Percentiles rank a stretch among this genome's conserved stretches.
Evolutionary conservation across 2,113 vertebrate genomes (phyloP).

Genomic region (Nothoprocta perdicaria): DNA sequence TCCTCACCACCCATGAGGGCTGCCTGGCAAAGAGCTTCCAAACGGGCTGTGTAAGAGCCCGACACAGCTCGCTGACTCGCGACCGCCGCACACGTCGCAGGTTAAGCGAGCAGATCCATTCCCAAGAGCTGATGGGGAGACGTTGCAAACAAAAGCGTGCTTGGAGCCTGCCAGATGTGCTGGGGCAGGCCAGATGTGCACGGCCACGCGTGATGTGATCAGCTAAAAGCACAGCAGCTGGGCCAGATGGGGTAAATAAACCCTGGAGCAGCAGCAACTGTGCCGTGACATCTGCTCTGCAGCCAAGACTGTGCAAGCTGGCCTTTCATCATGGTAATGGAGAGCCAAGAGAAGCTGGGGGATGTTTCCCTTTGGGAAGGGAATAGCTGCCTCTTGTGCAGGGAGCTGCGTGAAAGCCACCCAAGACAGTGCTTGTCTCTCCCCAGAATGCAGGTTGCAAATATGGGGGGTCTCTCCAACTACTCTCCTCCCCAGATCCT

Average conservation of each 20-base stretch:
- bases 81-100: not conserved
- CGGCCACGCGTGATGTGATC: not conserved
- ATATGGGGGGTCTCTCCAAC: rapidly evolving
- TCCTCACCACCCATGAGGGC: not conserved
- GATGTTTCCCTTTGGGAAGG: not conserved
- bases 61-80: not conserved
- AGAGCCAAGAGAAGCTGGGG: not conserved
- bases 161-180: too few species aligned
- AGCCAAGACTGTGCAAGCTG: slow-evolving; percentile 36
- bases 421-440: not conserved
- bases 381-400: not conserved
- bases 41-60: too few species aligned
- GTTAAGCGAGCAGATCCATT: not conserved
- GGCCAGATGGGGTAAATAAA: slow-evolving; percentile 35
- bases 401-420: not conserved
- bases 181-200: too few species aligned
- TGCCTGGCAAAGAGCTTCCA: not conserved
- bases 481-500: not conserved
- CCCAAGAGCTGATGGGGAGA: not conserved
- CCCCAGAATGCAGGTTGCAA: not conserved
- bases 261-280: slow-evolving; percentile 9
- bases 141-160: not conserved
- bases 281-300: slow-evolving; percentile 17
- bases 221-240: not conserved
- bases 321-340: slow-evolving; percentile 48